Percentiles rank a stretch among this genome's conserved stretches.
Evolutionary conservation across 2,113 vertebrate genomes (phyloP).

Genomic region (Megaceryle torquata): DNA sequence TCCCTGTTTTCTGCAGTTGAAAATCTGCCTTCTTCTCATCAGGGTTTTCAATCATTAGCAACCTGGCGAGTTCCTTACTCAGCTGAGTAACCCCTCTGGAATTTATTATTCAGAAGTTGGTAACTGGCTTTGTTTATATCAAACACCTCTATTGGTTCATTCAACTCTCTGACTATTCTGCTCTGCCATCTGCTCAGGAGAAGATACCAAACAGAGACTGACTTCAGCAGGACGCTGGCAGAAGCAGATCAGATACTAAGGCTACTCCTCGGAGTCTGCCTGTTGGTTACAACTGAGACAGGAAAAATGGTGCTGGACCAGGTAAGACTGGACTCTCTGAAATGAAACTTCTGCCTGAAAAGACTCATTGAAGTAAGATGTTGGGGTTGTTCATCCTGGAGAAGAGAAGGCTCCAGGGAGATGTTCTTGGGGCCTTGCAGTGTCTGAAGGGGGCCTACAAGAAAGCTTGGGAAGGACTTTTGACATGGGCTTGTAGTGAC

Average conservation of each 20-base stretch:
- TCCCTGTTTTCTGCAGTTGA: neutral
- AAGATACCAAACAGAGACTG: neutral
- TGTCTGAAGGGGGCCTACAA: too few species aligned
- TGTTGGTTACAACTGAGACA: neutral
- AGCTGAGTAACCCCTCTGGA: neutral
- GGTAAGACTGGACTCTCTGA: neutral
- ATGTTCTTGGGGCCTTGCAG: too few species aligned
- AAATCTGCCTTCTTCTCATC: neutral
- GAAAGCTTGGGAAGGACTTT: too few species aligned
- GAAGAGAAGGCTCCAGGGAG: too few species aligned
- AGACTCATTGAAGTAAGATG: neutral
- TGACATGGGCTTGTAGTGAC: too few species aligned
- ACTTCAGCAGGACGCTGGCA: neutral
- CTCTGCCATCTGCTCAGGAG: neutral
- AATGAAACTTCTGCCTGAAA: neutral
- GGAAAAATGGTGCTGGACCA: neutral
- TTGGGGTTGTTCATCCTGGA: too few species aligned
- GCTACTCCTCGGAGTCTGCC: neutral
- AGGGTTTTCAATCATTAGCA: neutral
- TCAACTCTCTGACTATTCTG: neutral
- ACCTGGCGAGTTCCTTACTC: neutral
- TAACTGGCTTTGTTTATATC: neutral
- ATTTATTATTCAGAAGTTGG: neutral
- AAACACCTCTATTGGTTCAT: accelerated
- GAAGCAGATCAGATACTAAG: neutral